These are phyloP conservation scores for Meandrina meandrites DNA, from an alignment of 92 coral and sea anemone species.

Conservation along the genomic window DNA sequence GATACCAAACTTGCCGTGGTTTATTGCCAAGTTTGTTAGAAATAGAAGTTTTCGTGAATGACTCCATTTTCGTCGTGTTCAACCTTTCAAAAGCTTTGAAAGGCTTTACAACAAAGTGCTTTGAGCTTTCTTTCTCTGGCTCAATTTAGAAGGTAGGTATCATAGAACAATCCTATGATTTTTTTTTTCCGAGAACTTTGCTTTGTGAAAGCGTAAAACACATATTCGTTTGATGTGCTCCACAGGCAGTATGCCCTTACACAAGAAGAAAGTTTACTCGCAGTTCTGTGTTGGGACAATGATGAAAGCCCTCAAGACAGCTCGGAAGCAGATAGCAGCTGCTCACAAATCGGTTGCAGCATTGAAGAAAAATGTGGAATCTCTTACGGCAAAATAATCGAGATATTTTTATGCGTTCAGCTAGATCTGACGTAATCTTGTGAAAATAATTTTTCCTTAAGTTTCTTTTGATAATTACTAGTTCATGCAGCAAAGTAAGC, in stretches of 20 bases:
- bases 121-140: conserved; percentile 38
- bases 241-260: conserved; percentile 53
- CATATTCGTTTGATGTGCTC: conserved; percentile 28
- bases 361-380: conserved; percentile 37
- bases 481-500: conserved; percentile 32
- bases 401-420: conserved; percentile 26
- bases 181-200: conserved; percentile 32
- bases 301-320: conserved; percentile 55
- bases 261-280: conserved; percentile 42
- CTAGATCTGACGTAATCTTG: conserved; percentile 14
- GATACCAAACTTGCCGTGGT: conserved; percentile 38
- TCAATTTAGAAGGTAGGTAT: conserved; percentile 27
- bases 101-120: conserved; percentile 10
- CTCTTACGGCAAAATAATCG: conserved; percentile 40
- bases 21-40: conserved; percentile 26
- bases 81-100: conserved; percentile 12
- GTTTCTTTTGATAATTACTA: conserved; percentile 28
- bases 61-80: conserved; percentile 23
- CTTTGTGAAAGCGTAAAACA: conserved; percentile 25
- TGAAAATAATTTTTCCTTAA: no score
- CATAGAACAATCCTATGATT: conserved; percentile 32
- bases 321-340: conserved; percentile 46
- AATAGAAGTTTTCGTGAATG: conserved; percentile 26
- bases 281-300: conserved; percentile 49
- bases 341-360: conserved; percentile 50